Conservation (phyloP, 1,140 invertebrate species). For the Trichonephila clavata region DNA sequence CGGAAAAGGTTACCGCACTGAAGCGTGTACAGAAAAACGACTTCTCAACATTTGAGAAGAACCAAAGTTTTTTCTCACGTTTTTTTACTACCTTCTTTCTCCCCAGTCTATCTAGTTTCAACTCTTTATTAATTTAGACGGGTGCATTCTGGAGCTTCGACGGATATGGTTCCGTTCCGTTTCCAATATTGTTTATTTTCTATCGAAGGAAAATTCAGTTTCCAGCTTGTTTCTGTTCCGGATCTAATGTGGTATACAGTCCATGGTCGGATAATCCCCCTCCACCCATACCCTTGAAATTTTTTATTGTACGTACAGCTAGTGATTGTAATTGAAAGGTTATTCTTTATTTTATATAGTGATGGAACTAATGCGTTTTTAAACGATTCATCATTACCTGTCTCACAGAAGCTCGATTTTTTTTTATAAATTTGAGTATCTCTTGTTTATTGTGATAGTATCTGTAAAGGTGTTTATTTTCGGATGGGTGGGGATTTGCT, state of each 20-base stretch:
- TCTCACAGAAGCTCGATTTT: neutral
- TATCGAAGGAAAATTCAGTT: neutral
- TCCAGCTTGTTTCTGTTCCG: neutral
- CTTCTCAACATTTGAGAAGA: conserved; percentile 42
- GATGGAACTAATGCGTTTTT: conserved; percentile 25
- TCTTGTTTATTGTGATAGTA: neutral
- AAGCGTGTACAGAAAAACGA: conserved; percentile 38
- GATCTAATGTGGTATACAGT: neutral
- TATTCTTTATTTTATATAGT: neutral
- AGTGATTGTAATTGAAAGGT: neutral
- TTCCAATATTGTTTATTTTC: neutral
- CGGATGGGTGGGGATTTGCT: neutral
- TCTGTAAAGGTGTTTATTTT: neutral
- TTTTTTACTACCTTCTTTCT: neutral
- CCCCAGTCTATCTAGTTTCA: neutral
- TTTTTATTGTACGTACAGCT: neutral
- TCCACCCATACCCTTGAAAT: neutral
- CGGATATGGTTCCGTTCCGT: conserved; percentile 5
- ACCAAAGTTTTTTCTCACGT: conserved; percentile 8
- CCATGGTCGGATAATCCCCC: neutral
- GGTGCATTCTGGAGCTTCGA: neutral
- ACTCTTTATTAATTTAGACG: conserved; percentile 44
- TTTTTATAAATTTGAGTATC: neutral
- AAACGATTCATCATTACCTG: neutral
- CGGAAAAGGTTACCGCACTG: conserved; percentile 37